Conservation (phyloP, 2,113 vertebrate genomes). For the Pachyramphus minor region DNA sequence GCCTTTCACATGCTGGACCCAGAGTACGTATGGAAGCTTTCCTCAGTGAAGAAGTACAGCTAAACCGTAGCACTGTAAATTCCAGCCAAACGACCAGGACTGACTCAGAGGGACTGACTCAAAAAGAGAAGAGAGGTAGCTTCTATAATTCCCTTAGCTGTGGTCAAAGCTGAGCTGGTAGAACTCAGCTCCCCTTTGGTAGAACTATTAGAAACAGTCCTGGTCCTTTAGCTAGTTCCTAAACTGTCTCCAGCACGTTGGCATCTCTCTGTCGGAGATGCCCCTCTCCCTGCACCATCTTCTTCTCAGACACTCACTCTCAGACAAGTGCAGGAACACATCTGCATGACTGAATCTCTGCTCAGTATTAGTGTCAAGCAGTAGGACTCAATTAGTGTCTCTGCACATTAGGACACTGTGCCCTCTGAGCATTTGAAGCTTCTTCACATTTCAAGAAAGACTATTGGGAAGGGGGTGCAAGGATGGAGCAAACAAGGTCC, state of each 20-base stretch:
- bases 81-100: neutral
- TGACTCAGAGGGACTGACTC: neutral
- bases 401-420: neutral
- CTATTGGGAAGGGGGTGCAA: neutral
- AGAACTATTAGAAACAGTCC: neutral
- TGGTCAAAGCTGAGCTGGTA: neutral
- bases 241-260: neutral
- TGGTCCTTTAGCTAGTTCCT: neutral
- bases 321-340: neutral
- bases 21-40: neutral
- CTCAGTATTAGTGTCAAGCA: neutral
- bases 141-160: neutral
- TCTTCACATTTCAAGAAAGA: neutral
- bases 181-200: too few species aligned
- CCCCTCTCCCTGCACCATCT: neutral
- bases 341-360: neutral
- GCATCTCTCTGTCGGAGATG: neutral
- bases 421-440: neutral
- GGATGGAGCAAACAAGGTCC: neutral
- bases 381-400: neutral
- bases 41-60: neutral
- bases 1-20: neutral
- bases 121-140: neutral
- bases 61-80: neutral
- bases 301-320: neutral